A percentile compares a stretch with the other conserved stretches of the same genome.
Conservation (phyloP, 2,113 vertebrate genomes). For the Thinocorus orbignyianus region DNA sequence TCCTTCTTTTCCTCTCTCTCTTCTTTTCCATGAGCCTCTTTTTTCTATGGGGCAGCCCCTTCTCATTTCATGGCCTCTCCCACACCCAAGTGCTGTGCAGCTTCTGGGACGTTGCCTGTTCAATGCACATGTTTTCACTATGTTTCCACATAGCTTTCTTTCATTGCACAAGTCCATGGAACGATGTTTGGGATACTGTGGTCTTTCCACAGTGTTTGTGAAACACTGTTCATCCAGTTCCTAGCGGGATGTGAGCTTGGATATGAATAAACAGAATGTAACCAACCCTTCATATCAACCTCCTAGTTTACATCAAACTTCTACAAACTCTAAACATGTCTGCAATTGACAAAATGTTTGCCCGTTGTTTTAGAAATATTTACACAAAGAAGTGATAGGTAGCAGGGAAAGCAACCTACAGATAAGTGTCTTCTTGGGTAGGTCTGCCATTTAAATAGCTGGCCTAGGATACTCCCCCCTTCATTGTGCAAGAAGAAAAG, state of each 20-base stretch:
- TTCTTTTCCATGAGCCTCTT: not conserved
- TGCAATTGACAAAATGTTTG: not conserved
- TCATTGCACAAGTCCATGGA: not conserved
- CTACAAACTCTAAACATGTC: not conserved
- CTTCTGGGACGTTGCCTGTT: not conserved
- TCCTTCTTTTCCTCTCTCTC: not conserved
- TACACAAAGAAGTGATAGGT: not conserved
- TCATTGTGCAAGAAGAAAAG: not conserved
- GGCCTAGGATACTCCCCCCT: not conserved
- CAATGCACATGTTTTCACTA: not conserved
- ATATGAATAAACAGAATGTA: not conserved
- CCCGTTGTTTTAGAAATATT: not conserved
- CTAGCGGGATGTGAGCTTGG: not conserved
- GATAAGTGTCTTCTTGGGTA: not conserved
- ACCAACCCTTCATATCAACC: not conserved
- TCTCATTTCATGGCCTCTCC: not conserved
- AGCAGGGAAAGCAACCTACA: not conserved
- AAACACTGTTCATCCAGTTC: not conserved
- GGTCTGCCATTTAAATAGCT: not conserved
- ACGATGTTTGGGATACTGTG: not conserved
- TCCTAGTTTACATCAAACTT: not conserved
- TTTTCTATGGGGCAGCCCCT: not conserved
- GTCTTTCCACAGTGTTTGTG: not conserved
- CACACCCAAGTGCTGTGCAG: not conserved
- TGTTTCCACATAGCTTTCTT: not conserved